Percentiles rank a stretch among this genome's conserved stretches.
Conservation (phyloP, 2,113 vertebrate genomes). For the Galeopterus variegatus region DNA sequence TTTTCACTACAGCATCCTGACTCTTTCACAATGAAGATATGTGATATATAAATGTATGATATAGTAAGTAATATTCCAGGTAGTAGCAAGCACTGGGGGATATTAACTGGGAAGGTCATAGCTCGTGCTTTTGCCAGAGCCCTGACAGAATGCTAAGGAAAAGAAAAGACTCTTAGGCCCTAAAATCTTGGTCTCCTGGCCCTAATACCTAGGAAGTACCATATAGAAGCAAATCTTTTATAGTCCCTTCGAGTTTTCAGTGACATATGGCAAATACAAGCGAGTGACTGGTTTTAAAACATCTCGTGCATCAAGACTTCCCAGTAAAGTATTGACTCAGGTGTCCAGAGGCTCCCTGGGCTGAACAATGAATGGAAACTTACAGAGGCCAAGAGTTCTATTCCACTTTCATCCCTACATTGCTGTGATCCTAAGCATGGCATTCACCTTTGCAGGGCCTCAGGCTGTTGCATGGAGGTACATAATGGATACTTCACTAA, state of each 20-base stretch:
- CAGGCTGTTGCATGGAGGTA: fast-evolving
- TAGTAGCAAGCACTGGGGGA: not conserved
- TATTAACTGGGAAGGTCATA: not conserved
- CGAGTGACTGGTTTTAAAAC: not conserved
- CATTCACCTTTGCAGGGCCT: not conserved
- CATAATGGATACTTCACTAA: not conserved
- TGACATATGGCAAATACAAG: not conserved
- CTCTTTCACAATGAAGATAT: not conserved
- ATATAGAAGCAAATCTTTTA: not conserved
- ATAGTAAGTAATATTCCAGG: not conserved
- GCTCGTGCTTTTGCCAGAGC: not conserved
- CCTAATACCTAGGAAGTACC: not conserved
- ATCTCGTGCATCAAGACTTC: not conserved
- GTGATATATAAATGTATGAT: not conserved
- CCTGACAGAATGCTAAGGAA: not conserved
- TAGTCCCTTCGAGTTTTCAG: not conserved
- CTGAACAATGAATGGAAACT: not conserved
- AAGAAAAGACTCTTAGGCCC: not conserved
- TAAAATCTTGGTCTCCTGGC: not conserved
- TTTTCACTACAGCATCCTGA: not conserved
- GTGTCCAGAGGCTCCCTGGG: not conserved
- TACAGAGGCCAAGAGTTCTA: not conserved
- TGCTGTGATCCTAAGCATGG: not conserved
- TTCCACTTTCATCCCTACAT: not conserved
- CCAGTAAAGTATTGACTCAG: not conserved